Base-by-base conservation (phyloP, 2,888 invertebrate genomes). In the Papilio protenor region DNA sequence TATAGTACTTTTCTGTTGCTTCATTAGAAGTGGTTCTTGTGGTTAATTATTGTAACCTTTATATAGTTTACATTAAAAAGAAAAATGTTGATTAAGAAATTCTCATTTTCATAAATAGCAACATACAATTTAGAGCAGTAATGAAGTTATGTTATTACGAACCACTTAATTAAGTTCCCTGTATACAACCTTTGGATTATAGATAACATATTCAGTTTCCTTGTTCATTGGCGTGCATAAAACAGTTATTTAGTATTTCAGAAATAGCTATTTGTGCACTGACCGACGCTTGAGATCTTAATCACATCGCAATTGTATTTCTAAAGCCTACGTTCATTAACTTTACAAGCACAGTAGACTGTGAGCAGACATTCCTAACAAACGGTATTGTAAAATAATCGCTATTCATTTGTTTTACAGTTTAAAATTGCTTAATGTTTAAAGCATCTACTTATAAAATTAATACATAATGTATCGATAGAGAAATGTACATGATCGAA, bases 171-270 rank as follows among this genome's bases (percentile, higher is more conserved):
- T 64, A 18, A 72, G 72, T 72, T 72, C 21, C 14, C 1, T 45
- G 55, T 72, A 71, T 77, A 52, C 59, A 52, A 70, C 69, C 74
- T 74, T 75, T 75, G 21, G 33, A 61, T 52, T 75, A 75, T 59
- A 66, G 78, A 76, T 78, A 76, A 76, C 59, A 21, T 59, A 47
- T 75, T 75, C 12, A 73, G 55, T 73, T 77, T 73, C 71, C 75
- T 75, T 78, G 69, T 69, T 78, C 71, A 40, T 27, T 49, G 64
- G 66, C 72, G 66, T 66, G 64, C 40, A 52, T 66, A 71, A 40
- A 73, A 78, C 76, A 23, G 66, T 78, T 78, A 78, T 73, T 78
- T 78, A 73, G 78, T 57, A 75, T 75, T 78, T 78, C 59, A 78
- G 78, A 73, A 77, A 78, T 73, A 78, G 61, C 57, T 72, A 59